phyloP scores from a whole-genome alignment of 2,888 invertebrate species.

The Hirtodrosophila cameraria region DNA sequence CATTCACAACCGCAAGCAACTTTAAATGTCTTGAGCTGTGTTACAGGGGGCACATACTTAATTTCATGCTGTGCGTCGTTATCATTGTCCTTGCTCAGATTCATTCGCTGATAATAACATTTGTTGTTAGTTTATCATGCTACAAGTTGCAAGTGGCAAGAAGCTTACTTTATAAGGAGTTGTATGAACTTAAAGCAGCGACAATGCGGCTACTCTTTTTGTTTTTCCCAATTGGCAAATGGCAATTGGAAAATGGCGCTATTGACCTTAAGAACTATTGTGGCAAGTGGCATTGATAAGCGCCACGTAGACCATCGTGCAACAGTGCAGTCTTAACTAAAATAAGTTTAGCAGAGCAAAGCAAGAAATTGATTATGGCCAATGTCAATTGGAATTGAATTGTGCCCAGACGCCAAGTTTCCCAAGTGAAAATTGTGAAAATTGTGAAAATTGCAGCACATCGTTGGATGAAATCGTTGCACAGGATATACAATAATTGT shows the following conservation, averaged over 20 bases:
- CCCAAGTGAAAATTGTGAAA: conserved; percentile 12
- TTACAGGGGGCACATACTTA: background rate
- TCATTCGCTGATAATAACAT: too few species aligned
- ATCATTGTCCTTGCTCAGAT: conserved; percentile 5
- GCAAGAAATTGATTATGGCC: conserved; percentile 31
- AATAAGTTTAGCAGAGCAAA: conserved; percentile 53
- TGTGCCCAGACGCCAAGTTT: conserved; percentile 13
- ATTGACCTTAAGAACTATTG: conserved; percentile 30
- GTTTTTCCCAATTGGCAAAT: conserved; percentile 49
- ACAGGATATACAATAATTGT: conserved; percentile 46
- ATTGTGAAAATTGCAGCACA: conserved; percentile 23
- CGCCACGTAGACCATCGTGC: conserved; percentile 35
- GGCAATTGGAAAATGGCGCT: too few species aligned
- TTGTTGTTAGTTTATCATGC: conserved; percentile 9
- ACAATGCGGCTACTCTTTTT: conserved; percentile 23
- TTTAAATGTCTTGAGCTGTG: background rate
- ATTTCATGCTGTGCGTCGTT: background rate
- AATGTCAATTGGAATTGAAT: conserved; percentile 35
- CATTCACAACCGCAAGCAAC: too few species aligned
- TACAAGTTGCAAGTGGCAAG: conserved; percentile 20
- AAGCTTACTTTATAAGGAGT: too few species aligned
- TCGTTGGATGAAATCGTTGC: conserved; percentile 20
- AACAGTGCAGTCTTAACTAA: conserved; percentile 36
- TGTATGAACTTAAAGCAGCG: conserved; percentile 17
- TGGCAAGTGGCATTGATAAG: conserved; percentile 29